Base-by-base conservation (phyloP, 2,797 vertebrate species). In the Clamator glandarius region DNA sequence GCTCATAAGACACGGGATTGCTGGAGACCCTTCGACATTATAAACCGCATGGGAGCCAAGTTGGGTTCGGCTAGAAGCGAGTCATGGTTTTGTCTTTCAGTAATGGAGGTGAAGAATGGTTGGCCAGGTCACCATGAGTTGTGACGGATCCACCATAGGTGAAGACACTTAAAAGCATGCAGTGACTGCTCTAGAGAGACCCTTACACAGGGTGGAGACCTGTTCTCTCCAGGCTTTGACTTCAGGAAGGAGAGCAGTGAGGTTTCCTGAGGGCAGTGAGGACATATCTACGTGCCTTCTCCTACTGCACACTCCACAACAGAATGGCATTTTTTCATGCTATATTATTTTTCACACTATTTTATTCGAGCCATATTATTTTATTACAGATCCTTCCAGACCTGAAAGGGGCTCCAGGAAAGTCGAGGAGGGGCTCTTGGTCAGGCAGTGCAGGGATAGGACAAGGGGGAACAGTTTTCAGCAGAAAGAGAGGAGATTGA, bases 261-360 rank as follows among this genome's bases (percentile, higher is more conserved):
- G 28, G 11, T 26, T 81, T 58, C 35, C 69, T 4, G 3, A 50
- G 63, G 21, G 21, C 41, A n/a, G n/a, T 41, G 63, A 76, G 50
- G 15, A 6, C 6, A 42, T 48, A n/a, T n/a, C 28, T 6, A 3
- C 0, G 9, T 1, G 6, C 29, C 52, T 64, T 13, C 48, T n/a
- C n/a, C n/a, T 13, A 35, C 69, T 28, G 15, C 41, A 80, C n/a
- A 73, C 50, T 57, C 39, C 3, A 0, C 2, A 4, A 21, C 51
- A 54, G 48, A 82, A 50, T 0, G 2, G 9, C 33, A 18, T 48
- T 92, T 28, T 6, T 11, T 4, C 9, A 51, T 51, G n/a, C 6
- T 5, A 3, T 6, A n/a, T 15, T 19, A 24, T 29, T 46, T 20
- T 42, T 42, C 41, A 42, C 16, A 33, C 11, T 19, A 24, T 26